These are phyloP conservation scores for Phortica magna DNA, from an alignment of 2,888 invertebrate genomes.

Conservation along the genomic window DNA sequence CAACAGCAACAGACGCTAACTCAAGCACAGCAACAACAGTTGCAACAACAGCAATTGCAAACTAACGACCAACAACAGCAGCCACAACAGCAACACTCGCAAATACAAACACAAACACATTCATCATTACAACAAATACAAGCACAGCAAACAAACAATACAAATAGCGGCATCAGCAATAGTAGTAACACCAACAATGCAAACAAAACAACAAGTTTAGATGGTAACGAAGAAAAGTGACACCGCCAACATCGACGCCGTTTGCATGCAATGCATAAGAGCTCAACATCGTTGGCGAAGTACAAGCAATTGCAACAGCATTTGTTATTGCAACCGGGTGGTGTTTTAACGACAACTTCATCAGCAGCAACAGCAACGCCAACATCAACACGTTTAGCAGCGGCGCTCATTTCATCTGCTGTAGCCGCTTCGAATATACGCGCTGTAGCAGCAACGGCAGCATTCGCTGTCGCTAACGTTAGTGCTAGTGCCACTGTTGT, in stretches of 20 bases:
- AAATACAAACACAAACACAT: constrained; percentile 45
- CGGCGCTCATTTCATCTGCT: constrained; percentile 63
- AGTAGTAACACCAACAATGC: constrained; percentile 37
- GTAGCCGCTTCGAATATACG: constrained; percentile 56
- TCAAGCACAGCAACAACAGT: constrained; percentile 51
- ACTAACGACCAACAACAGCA: constrained; percentile 50
- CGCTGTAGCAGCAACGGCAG: constrained; percentile 51
- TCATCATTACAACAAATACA: constrained; percentile 41
- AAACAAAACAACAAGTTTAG: constrained; percentile 49
- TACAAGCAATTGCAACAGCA: constrained; percentile 61
- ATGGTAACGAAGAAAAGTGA: constrained; percentile 77
- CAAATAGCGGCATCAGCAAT: constrained; percentile 53
- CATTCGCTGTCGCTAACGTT: constrained; percentile 4
- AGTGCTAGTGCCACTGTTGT: neutral
- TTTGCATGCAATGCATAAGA: constrained; percentile 69
- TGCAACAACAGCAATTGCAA: constrained; percentile 59
- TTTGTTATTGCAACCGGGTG: constrained; percentile 59
- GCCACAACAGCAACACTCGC: constrained; percentile 54
- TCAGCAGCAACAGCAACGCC: constrained; percentile 47
- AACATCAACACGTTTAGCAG: constrained; percentile 66
- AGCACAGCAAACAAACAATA: constrained; percentile 56
- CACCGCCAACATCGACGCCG: constrained; percentile 75
- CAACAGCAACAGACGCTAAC: constrained; percentile 61
- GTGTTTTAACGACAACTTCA: constrained; percentile 47
- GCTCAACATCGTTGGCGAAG: constrained; percentile 60